These are phyloP conservation scores for Adineta ricciae DNA, from an alignment of 2,888 invertebrate genomes.

Conservation along the genomic window DNA sequence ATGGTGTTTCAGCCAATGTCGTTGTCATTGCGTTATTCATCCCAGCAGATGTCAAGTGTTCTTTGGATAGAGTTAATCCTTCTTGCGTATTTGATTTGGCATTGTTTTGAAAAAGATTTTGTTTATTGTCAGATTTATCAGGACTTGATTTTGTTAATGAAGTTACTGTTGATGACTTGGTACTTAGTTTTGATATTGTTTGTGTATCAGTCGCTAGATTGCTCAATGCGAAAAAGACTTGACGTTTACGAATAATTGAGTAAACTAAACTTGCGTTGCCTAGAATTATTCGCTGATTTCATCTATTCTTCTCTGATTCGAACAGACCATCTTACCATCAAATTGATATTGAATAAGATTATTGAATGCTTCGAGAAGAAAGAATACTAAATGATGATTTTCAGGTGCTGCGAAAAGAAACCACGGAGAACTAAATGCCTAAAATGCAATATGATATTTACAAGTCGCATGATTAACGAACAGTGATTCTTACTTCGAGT, in stretches of 20 bases:
- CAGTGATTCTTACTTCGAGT: constrained; percentile 58
- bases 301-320: not conserved
- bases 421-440: constrained; percentile 95
- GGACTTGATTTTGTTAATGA: not conserved
- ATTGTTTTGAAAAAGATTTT: not conserved
- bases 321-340: constrained; percentile 56
- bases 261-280: constrained; percentile 92
- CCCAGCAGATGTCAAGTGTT: not conserved
- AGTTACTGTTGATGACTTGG: not conserved
- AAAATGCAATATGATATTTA: no score
- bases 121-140: constrained; percentile 10
- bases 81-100: not conserved
- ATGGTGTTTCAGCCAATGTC: not conserved
- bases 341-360: constrained; percentile 99
- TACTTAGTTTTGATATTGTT: not conserved
- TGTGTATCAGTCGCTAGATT: constrained; percentile 75
- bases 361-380: constrained; percentile 94
- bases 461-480: no score
- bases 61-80: not conserved
- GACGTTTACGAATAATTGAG: constrained; percentile 91
- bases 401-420: constrained; percentile 89
- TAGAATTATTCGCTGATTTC: not conserved
- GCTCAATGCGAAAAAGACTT: constrained; percentile 91
- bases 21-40: not conserved
- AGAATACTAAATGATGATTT: constrained; percentile 95